Evolutionary conservation across 1,140 invertebrate genomes (phyloP).

Genomic region (Drosophila virilis): DNA sequence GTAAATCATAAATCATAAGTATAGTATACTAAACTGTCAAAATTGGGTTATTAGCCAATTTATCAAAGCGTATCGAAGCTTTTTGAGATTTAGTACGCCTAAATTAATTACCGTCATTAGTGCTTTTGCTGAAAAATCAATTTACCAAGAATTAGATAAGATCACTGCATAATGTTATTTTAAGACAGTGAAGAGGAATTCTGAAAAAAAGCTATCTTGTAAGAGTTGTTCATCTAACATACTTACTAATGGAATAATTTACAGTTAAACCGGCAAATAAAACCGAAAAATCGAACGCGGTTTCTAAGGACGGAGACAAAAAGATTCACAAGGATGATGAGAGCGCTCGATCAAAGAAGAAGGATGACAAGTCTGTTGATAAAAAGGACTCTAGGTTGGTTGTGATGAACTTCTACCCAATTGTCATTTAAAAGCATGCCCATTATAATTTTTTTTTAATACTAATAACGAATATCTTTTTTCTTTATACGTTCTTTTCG

Average conservation of each 20-base stretch:
- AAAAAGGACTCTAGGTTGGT: conserved; percentile 75
- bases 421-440: background rate
- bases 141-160: no score
- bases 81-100: background rate
- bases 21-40: background rate
- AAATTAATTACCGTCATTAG: background rate
- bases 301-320: conserved; percentile 65
- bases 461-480: background rate
- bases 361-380: conserved; percentile 74
- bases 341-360: conserved; percentile 65
- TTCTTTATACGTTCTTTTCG: conserved; percentile 5
- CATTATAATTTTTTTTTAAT: background rate
- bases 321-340: conserved; percentile 61
- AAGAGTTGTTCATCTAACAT: background rate
- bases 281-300: conserved; percentile 51
- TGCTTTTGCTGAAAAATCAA: background rate
- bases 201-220: no score
- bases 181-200: no score
- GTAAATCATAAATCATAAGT: background rate
- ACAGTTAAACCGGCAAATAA: conserved; percentile 69
- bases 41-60: background rate
- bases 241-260: conserved; percentile 10
- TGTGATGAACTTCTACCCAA: background rate
- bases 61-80: conserved; percentile 1
- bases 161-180: no score